Evolutionary conservation across 1,140 invertebrate species (phyloP).

Genomic region (Hetaerina americana): DNA sequence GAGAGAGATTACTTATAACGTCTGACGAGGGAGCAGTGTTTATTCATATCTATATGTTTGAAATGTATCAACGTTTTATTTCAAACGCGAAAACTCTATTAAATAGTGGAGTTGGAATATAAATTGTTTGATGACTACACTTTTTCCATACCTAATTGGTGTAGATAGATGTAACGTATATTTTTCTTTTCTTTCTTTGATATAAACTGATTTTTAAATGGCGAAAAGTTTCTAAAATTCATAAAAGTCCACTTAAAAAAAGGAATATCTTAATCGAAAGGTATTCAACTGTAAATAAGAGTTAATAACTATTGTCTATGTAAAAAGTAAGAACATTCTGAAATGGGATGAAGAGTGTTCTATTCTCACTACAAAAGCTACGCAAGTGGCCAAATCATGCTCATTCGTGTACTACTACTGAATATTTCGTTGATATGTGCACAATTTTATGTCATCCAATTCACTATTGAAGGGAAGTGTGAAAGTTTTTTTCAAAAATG

Average conservation of each 20-base stretch:
- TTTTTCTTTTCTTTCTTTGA: slow-evolving; percentile 1
- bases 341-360: not conserved
- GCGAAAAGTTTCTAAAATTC: not conserved
- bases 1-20: not conserved
- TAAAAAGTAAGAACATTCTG: not conserved
- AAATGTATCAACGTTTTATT: not conserved
- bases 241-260: not conserved
- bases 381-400: not conserved
- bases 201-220: not conserved
- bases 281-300: not conserved
- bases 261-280: not conserved
- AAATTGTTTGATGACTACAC: not conserved
- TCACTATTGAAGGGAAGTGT: not conserved
- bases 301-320: not conserved
- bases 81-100: not conserved
- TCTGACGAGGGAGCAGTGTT: not conserved
- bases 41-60: not conserved
- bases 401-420: not conserved
- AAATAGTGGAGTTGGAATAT: not conserved
- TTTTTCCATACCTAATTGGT: not conserved
- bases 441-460: not conserved
- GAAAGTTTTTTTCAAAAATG: not conserved
- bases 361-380: not conserved
- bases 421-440: not conserved
- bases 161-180: not conserved